Conservation (phyloP, 2,888 invertebrate species). For the Dasypogon diadema region DNA sequence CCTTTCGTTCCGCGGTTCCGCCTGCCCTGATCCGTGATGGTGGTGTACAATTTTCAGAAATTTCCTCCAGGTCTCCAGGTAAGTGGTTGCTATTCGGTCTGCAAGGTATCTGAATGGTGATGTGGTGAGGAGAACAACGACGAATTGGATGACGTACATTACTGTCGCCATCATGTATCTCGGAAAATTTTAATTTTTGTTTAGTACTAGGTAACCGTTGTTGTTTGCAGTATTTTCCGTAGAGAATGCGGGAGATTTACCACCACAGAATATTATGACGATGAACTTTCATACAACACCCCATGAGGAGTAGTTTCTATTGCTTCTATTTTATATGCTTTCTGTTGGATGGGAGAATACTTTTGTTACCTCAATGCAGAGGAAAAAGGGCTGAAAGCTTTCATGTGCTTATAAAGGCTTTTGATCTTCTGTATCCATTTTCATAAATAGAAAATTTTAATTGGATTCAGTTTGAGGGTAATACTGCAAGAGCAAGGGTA, state of each 20-base stretch:
- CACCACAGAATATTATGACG: not conserved
- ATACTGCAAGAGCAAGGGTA: too few relatives aligned
- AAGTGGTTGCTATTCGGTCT: not conserved
- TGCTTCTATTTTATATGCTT: slow-evolving; percentile 29
- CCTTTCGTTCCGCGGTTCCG: not conserved
- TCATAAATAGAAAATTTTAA: too few relatives aligned
- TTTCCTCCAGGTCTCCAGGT: too few relatives aligned
- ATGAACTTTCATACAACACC: not conserved
- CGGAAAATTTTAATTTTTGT: not conserved
- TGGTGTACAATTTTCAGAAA: not conserved
- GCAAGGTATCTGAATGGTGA: not conserved
- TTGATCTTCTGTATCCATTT: too few relatives aligned
- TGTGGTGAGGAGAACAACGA: not conserved
- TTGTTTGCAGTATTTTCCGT: slow-evolving; percentile 9
- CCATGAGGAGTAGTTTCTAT: slow-evolving; percentile 2
- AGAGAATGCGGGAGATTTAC: slow-evolving; percentile 39
- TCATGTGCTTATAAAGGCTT: too few relatives aligned
- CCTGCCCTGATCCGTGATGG: not conserved
- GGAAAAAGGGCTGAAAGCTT: too few relatives aligned
- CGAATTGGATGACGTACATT: slow-evolving; percentile 17
- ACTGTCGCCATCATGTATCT: slow-evolving; percentile 14
- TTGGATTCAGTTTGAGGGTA: too few relatives aligned
- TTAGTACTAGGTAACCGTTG: not conserved
- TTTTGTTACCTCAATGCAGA: too few relatives aligned
- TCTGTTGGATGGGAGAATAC: too few relatives aligned